Evolutionary conservation across 2,113 vertebrate species (phyloP), one percentile per base, ranked within the genome.

Genomic region (Falcunculus frontatus): DNA sequence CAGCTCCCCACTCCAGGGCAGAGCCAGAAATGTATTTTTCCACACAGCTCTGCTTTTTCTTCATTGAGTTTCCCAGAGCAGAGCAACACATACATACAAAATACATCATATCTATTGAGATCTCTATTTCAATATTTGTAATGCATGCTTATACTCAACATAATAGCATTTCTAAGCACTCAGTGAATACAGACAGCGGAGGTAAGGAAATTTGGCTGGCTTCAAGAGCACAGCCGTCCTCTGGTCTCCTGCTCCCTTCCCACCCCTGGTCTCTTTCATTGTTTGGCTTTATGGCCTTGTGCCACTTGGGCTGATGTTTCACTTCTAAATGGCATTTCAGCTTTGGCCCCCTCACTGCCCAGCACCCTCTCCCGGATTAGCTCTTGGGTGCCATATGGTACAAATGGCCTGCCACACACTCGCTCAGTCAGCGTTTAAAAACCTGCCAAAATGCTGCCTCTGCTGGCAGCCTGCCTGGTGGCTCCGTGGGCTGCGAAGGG

Each of bases 261-360:
- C 7, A 42, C 33, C 75, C 72, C 80, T 39, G 75, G 84, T 95
- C 19, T 53, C 84, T 59, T 69, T 68, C 52, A 60, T 94, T 96
- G 95, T 97, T 97, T 53, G 18, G 76, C 47, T 59, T 85, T 73
- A 80, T 95, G 96, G 97, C 88, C 93, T 97, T 84, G 85, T 96
- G 97, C 96, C 96, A 73, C 91, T 93, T 94, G 93, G 93, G 93
- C 89, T 95, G 80, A 95, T 87, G 92, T 85, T 95, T 96, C 80
- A 60, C 68, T 94, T 92, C 90, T 97, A 96, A 97, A 87, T 98
- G 97, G 97, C 97, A 98, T 98, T 98, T 98, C 97, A 94, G 91
- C 90, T 59, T 88, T 96, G 96, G 87, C 82, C 91, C 97, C 93
- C 84, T 92, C 41, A 6, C 94, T 90, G 90, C 89, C 95, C 85